phyloP scores from a whole-genome alignment of 1,140 invertebrate species.

The Atta cephalotes region DNA sequence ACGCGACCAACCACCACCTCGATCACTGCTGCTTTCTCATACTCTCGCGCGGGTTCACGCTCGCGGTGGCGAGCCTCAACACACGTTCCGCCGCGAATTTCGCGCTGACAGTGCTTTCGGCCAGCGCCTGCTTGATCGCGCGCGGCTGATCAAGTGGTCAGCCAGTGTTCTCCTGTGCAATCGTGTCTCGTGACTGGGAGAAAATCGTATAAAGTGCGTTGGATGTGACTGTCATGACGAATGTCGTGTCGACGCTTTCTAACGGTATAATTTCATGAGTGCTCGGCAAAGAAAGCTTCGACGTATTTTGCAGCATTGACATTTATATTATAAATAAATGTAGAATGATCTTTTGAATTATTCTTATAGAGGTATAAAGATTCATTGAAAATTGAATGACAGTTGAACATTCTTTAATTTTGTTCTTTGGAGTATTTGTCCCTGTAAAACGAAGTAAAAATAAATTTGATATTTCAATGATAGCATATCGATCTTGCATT shows the following conservation, averaged over 20 bases:
- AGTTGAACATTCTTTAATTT: conserved; percentile 10
- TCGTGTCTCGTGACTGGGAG: not conserved
- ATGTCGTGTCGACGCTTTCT: conserved; percentile 23
- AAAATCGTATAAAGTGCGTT: conserved; percentile 25
- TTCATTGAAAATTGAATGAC: not conserved
- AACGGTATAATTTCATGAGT: conserved; percentile 36
- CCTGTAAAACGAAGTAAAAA: not conserved
- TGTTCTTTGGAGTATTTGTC: not conserved
- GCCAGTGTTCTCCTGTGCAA: conserved; percentile 12
- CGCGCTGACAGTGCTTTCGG: conserved; percentile 67
- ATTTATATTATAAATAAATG: not conserved
- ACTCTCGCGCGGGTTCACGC: conserved; percentile 74
- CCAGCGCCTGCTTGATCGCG: conserved; percentile 46
- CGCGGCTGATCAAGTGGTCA: conserved; percentile 12
- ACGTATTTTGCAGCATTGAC: not conserved
- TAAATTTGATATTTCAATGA: not conserved
- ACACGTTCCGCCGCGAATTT: conserved; percentile 48
- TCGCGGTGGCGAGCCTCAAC: conserved; percentile 42
- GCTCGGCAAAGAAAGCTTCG: conserved; percentile 24
- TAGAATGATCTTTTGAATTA: not conserved
- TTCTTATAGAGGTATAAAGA: not conserved
- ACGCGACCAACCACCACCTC: conserved; percentile 86
- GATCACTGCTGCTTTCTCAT: conserved; percentile 80
- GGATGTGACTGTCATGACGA: conserved; percentile 6
- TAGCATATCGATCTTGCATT: conserved; percentile 5